phyloP scores from a whole-genome alignment of 2,113 vertebrate species.

The human (Homo sapiens) region DNA sequence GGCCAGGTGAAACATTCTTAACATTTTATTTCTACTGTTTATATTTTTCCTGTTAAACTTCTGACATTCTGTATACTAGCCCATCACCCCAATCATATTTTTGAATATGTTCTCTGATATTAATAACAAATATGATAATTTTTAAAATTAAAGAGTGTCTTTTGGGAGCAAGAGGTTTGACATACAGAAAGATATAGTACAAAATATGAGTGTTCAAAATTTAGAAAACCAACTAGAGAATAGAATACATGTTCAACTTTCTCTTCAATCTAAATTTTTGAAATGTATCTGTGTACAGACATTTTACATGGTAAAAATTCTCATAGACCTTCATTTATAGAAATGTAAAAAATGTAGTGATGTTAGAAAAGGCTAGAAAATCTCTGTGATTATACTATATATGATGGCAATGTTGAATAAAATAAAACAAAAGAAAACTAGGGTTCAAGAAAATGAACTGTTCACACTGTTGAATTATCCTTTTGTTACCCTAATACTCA shows the following conservation, averaged over 20 bases:
- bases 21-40: not conserved
- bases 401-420: too few relatives aligned
- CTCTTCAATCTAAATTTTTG: not conserved
- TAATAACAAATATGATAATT: not conserved
- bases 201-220: not conserved
- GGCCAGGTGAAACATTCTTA: not conserved
- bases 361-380: not conserved
- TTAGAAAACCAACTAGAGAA: not conserved
- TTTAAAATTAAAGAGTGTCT: not conserved
- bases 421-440: not conserved
- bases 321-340: not conserved
- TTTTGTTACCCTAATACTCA: not conserved
- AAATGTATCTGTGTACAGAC: not conserved
- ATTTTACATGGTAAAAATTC: not conserved
- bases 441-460: not conserved
- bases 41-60: not conserved
- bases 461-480: not conserved
- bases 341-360: not conserved
- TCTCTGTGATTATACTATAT: too few relatives aligned
- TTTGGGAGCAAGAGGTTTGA: not conserved
- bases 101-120: not conserved
- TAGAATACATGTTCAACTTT: too few relatives aligned
- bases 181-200: not conserved
- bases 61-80: not conserved
- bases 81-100: not conserved